A percentile compares a stretch with the other conserved stretches of the same genome.
phyloP scores from a whole-genome alignment of 2,113 vertebrate genomes.

The Nymphicus hollandicus region DNA sequence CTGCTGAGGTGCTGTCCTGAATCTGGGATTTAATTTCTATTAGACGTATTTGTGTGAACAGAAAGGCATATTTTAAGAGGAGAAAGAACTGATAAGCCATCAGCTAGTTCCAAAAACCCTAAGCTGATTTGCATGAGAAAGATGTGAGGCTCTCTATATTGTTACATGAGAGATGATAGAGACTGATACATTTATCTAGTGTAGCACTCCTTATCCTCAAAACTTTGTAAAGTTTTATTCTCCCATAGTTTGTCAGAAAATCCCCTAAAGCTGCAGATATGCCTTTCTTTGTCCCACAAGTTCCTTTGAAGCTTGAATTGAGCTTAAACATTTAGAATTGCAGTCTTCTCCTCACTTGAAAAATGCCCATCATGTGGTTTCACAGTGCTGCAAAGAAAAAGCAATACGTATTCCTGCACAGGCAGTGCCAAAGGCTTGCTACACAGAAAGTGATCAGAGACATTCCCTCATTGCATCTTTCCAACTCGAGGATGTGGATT shows the following conservation, averaged over 20 bases:
- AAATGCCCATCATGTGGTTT: background rate
- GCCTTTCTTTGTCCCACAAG: constrained; percentile 25
- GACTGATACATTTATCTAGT: background rate
- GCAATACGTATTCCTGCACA: background rate
- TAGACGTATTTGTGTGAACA: background rate
- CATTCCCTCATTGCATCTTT: background rate
- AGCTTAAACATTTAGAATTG: background rate
- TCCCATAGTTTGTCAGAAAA: constrained; percentile 31
- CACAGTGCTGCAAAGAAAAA: background rate
- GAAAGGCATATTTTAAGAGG: constrained; percentile 9
- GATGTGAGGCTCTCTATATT: background rate
- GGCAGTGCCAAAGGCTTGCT: background rate
- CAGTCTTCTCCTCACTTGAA: background rate
- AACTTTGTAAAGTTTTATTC: constrained; percentile 16
- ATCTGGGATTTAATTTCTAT: background rate
- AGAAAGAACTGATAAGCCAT: background rate
- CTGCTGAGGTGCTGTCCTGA: background rate
- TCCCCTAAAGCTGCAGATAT: background rate
- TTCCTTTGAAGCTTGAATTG: constrained; percentile 43
- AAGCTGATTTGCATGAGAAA: constrained; percentile 36
- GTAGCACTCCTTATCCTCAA: background rate
- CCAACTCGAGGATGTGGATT: background rate
- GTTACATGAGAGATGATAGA: background rate
- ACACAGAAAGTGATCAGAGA: background rate
- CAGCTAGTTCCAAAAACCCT: background rate